Base-by-base conservation (phyloP, 2,797 vertebrate genomes). In the Champsocephalus gunnari region DNA sequence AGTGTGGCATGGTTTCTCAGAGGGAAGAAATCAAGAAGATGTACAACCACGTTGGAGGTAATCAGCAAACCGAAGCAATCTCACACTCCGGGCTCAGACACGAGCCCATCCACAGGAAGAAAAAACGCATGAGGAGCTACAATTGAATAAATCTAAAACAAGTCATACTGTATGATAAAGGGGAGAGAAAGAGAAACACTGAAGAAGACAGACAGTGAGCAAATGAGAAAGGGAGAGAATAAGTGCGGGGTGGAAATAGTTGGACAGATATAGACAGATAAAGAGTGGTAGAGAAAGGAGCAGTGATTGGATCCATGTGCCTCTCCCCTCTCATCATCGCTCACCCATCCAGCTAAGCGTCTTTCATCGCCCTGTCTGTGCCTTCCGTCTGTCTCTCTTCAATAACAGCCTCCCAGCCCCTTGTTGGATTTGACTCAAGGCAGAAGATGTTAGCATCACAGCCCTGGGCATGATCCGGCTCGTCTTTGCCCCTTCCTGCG, bases 311-410 rank as follows among this genome's bases (percentile, higher is more conserved):
- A 86, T 82, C 62, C 76, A 81, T 87, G 80, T 80, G 73, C 82
- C 73, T 50, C 72, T 80, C 53, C 59, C 34, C 50, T 85, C 79
- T 88, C 77, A 85, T 85, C 87, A 83, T 82, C 84, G 47, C 72
- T 89, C 88, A 83, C 67, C 82, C 59, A 81, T 77, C 80, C 66
- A 77, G 75, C 76, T 73, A 82, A 83, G 66, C 19, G 79, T 88
- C 88, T 90, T 82, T 92, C 84, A 91, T 88, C 89, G 80, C 75
- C 82, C 80, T 72, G 83, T 80, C 79, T 77, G 60, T 9, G 59
- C 69, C 75, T 60, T 28, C 68, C 34, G 75, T 77, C 77, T 88
- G 82, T 83, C 75, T 77, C 64, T 73, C 79, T 49, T 85, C 80
- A 85, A 75, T 75, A 84, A 85, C 86, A 83, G 85, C 71, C 66